A percentile compares a stretch with the other conserved stretches of the same genome.
phyloP scores from a whole-genome alignment of 2,797 vertebrate species.

The Acridotheres tristis region DNA sequence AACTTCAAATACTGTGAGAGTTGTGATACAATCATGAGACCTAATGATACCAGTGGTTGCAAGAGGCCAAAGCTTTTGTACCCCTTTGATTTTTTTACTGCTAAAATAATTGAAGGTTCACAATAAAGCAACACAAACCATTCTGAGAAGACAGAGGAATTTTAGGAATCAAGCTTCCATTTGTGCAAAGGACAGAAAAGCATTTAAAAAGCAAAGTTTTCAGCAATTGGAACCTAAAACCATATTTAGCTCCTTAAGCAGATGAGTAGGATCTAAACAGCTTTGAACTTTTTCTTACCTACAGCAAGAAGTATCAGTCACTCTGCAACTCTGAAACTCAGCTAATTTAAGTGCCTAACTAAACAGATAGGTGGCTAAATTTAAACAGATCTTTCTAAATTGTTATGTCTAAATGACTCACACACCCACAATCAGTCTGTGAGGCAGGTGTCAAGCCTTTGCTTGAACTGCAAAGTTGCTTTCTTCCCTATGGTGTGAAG shows the following conservation, averaged over 20 bases:
- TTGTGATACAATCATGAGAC: neutral
- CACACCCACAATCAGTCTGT: neutral
- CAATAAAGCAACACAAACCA: neutral
- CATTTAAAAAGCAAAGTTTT: neutral
- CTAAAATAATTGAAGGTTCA: neutral
- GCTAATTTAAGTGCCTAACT: slow-evolving; percentile 9
- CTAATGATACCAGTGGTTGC: neutral
- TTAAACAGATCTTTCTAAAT: slow-evolving; percentile 7
- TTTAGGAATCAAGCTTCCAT: neutral
- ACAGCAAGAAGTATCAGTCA: neutral
- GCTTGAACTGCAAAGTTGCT: slow-evolving; percentile 22
- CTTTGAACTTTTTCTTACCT: neutral
- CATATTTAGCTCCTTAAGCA: neutral
- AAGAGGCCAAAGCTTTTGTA: neutral
- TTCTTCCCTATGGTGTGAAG: slow-evolving; percentile 10
- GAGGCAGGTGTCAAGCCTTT: slow-evolving; percentile 43
- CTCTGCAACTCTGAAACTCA: neutral
- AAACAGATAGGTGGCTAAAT: slow-evolving; percentile 1
- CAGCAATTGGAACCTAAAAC: neutral
- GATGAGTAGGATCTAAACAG: neutral
- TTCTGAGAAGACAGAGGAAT: neutral
- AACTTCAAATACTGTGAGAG: neutral
- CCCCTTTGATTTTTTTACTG: neutral
- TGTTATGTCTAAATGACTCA: slow-evolving; percentile 17
- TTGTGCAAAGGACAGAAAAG: neutral